Percentiles rank a stretch among this genome's conserved stretches.
Evolutionary conservation across 2,113 vertebrate species (phyloP).

Genomic region (Zapus hudsonius): DNA sequence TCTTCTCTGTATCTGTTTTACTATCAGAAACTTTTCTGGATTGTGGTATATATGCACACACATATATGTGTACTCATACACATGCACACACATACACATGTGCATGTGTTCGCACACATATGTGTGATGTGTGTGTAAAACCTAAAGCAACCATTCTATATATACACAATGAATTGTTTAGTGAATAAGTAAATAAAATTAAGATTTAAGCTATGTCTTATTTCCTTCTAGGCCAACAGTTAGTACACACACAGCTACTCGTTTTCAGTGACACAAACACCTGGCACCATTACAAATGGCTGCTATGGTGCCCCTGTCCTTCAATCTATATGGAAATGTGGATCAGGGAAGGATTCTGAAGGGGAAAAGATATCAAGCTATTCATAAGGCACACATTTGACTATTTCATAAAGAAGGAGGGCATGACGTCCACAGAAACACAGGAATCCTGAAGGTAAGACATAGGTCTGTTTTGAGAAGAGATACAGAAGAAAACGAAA

Average conservation of each 20-base stretch:
- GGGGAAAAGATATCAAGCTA: not conserved
- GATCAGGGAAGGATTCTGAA: not conserved
- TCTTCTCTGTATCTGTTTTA: not conserved
- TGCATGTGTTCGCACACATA: no score
- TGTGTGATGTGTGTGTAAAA: no score
- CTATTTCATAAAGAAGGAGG: not conserved
- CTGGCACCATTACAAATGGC: not conserved
- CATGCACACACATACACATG: not conserved
- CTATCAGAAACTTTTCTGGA: not conserved
- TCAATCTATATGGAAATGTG: not conserved
- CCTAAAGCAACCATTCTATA: no score
- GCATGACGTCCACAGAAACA: not conserved
- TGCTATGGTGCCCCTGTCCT: not conserved
- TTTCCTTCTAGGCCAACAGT: not conserved
- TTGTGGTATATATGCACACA: fast-evolving
- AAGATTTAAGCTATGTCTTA: not conserved
- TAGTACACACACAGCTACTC: not conserved
- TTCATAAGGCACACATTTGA: not conserved
- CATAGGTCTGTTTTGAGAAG: not conserved
- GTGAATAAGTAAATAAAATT: not conserved
- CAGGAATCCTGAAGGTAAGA: not conserved
- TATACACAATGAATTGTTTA: not conserved
- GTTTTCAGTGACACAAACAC: not conserved
- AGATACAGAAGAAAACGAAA: not conserved
- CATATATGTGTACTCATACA: no score